Evolutionary conservation across 2,888 invertebrate species (phyloP), one percentile per base, ranked within the genome.

Genomic region (Nebria salina): DNA sequence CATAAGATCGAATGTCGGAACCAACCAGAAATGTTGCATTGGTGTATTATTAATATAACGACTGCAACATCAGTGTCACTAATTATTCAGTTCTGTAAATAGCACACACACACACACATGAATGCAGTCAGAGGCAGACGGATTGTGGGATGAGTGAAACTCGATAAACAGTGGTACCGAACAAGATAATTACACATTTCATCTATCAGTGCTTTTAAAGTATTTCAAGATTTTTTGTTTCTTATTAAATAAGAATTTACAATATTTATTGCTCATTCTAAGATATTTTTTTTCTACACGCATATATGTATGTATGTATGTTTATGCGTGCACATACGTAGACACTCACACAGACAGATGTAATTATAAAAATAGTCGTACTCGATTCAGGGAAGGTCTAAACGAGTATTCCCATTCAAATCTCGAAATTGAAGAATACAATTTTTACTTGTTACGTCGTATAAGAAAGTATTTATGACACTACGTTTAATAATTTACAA

Each of bases 1-100:
- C 70, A 70, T 70, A 70, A 70, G 25, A 70, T 70, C 70, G 70
- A 70, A 70, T 70, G 70, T 70, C 70, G 70, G 70, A 70, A 70
- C 70, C 70, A 34, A 70, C 25, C 70, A 26, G 70, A 25, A 70
- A 54, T 54, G 54, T 54, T 54, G 7, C 54, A 54, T 54, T 54
- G 8, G 54, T 66, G 70, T 70, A 70, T 70, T 70, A 70, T 54
- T 54, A 54, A 54, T 54, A 70, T 70, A 70, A 70, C 70, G 54
- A 70, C 70, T 70, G 70, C 70, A 25, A 70, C 70, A 70, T 54
- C 54, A 13, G 54, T 70, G 70, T 70, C 70, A 70, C 70, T 70
- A 70, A 70, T 70, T 70, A 70, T 70, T 70, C 70, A 70, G 70
- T 26, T 20, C 70, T 70, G 70, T 11, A 70, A 70, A 70, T 70